Evolutionary conservation across 92 coral and sea anemone genomes (phyloP).

Genomic region (Parazoanthus darwini): DNA sequence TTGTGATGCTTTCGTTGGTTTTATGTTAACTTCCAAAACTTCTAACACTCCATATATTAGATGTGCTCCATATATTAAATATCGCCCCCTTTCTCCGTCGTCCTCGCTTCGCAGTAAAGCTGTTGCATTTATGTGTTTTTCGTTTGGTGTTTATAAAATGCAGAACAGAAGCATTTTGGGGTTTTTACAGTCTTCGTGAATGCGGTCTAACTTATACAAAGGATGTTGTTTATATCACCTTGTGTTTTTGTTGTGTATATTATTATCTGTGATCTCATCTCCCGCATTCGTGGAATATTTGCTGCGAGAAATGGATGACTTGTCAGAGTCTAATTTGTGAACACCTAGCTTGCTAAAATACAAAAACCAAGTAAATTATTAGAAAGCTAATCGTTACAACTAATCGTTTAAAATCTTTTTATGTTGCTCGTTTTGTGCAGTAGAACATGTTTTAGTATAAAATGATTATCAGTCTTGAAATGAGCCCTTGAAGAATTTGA

Average conservation of each 20-base stretch:
- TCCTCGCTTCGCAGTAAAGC: no score
- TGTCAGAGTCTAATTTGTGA: not conserved
- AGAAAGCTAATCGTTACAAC: no score
- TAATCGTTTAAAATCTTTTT: no score
- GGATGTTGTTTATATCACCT: not conserved
- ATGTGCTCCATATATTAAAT: no score
- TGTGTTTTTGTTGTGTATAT: not conserved
- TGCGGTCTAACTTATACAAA: not conserved
- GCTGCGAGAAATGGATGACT: not conserved
- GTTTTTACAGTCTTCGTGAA: not conserved
- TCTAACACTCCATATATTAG: not conserved
- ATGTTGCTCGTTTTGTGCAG: no score
- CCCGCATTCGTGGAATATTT: slow-evolving; percentile 34
- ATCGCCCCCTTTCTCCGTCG: not conserved
- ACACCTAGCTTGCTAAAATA: no score
- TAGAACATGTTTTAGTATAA: no score
- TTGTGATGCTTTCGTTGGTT: not conserved
- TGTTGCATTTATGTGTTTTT: no score
- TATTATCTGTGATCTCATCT: not conserved
- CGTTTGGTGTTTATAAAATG: not conserved
- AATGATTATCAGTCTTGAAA: no score
- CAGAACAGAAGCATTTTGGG: not conserved
- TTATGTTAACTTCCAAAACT: not conserved
- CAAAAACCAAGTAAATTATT: no score
- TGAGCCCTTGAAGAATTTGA: no score